Base-by-base conservation (phyloP, 2,113 vertebrate species). In the Labrus mixtus region DNA sequence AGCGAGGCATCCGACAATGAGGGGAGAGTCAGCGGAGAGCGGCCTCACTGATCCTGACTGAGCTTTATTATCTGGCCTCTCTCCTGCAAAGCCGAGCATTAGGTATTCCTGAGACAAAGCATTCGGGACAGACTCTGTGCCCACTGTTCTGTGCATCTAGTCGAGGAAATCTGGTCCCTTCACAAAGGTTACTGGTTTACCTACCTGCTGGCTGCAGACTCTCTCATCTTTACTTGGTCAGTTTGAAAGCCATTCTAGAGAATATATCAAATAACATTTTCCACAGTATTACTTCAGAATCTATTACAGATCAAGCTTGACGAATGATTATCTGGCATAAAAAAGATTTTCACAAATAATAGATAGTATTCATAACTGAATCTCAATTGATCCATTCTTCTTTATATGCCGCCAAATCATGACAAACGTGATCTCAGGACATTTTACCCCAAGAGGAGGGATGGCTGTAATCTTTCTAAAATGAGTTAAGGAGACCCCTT, bases 1-100 rank as follows among this genome's bases (percentile, higher is more conserved):
- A 91, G 89, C 79, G 54, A 78, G 73, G 86, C 77, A 25, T 93
- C 62, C 55, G 65, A 91, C 90, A 86, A 91, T 77, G 92, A 82
- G 90, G 77, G 78, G 70, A 91, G 66, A 90, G 78, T 93, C 91
- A 91, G 79, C 73, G 74, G 91, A 91, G 78, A 88, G 81, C 81
- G 80, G 87, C 86, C 92, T 80, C 83, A 65, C 83, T 93, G 89
- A 94, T 94, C 79, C 79, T 85, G 91, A 89, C 78, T 88, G 80
- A 84, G 93, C 93, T 79, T 71, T 93, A 93, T 92, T 92, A 76
- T 89, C 77, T 78, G 83, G 87, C 45, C 78, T 76, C 36, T 87
- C 62, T 16, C 78, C 84, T 87, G 87, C 81, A 62, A 63, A 84
- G 76, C 57, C 57, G 39, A 20, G 79, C 90, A 75, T 89, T 86